A percentile compares a stretch with the other conserved stretches of the same genome.
Conservation (phyloP, 2,888 invertebrate species). For the Rhagonycha fulva region DNA sequence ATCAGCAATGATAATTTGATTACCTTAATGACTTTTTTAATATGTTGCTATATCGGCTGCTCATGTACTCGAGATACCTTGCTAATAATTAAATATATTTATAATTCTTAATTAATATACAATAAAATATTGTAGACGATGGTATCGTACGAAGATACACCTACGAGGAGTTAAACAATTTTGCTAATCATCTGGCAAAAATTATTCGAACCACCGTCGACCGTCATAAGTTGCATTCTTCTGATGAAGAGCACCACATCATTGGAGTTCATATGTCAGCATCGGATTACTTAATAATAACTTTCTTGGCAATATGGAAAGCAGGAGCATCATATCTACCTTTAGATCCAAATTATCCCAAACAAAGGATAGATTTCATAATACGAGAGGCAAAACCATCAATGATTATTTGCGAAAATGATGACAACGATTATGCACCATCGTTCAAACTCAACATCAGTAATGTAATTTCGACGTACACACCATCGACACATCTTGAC, state of each 20-base stretch:
- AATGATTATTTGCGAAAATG: conserved; percentile 68
- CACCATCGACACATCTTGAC: conserved; percentile 37
- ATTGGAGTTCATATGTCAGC: conserved; percentile 82
- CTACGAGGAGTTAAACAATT: conserved; percentile 61
- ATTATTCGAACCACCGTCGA: conserved; percentile 57
- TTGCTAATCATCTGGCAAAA: conserved; percentile 63
- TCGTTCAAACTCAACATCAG: background rate
- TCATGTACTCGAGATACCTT: too few relatives aligned
- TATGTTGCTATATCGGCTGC: too few relatives aligned
- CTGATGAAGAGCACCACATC: conserved; percentile 69
- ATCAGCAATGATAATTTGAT: too few relatives aligned
- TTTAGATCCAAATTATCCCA: conserved; percentile 74
- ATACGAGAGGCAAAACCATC: conserved; percentile 74
- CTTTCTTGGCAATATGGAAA: conserved; percentile 77
- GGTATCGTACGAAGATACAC: conserved; percentile 45
- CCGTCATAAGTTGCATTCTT: conserved; percentile 44
- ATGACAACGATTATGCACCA: conserved; percentile 47
- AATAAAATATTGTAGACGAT: conserved; percentile 37
- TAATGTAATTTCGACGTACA: background rate
- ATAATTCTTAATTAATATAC: too few relatives aligned
- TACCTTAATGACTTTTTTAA: too few relatives aligned
- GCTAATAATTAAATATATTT: too few relatives aligned
- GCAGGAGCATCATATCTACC: conserved; percentile 84
- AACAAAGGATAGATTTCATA: conserved; percentile 74
- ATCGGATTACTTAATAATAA: conserved; percentile 67